A percentile compares a stretch with the other conserved stretches of the same genome.
phyloP scores from a whole-genome alignment of 92 coral and sea anemone species.

The Epizoanthus illoricatus region DNA sequence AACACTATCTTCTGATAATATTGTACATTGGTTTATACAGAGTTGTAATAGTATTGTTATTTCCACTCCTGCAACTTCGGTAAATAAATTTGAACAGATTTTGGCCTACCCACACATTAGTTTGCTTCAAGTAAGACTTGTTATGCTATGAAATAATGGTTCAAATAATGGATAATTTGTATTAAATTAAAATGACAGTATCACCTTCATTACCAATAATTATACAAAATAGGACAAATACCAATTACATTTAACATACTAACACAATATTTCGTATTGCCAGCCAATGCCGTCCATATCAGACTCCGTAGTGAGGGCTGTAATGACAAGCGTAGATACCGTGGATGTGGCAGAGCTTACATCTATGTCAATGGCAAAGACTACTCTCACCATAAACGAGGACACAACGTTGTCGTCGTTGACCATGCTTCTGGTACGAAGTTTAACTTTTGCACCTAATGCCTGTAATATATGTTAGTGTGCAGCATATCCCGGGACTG shows the following conservation, averaged over 20 bases:
- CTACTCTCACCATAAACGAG: conserved; percentile 30
- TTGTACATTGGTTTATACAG: too few relatives aligned
- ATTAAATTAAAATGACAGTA: too few relatives aligned
- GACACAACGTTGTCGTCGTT: conserved; percentile 24
- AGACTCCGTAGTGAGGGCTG: conserved; percentile 33
- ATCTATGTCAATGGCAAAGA: conserved; percentile 27
- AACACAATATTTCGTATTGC: neutral
- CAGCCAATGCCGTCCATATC: conserved; percentile 25
- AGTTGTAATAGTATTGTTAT: too few relatives aligned
- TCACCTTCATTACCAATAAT: too few relatives aligned
- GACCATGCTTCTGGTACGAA: neutral
- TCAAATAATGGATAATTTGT: too few relatives aligned
- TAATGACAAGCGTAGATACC: neutral
- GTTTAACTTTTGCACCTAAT: neutral
- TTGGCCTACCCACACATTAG: too few relatives aligned
- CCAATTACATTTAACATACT: neutral
- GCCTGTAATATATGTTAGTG: neutral
- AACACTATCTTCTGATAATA: too few relatives aligned
- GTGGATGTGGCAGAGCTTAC: conserved; percentile 25
- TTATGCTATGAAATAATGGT: too few relatives aligned
- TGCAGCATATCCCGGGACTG: too few relatives aligned
- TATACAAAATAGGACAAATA: neutral
- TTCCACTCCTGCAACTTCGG: too few relatives aligned
- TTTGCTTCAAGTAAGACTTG: too few relatives aligned
- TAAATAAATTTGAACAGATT: too few relatives aligned